These are phyloP conservation scores for Pygoscelis antarcticus DNA, from an alignment of 2,113 vertebrate genomes.

Conservation along the genomic window DNA sequence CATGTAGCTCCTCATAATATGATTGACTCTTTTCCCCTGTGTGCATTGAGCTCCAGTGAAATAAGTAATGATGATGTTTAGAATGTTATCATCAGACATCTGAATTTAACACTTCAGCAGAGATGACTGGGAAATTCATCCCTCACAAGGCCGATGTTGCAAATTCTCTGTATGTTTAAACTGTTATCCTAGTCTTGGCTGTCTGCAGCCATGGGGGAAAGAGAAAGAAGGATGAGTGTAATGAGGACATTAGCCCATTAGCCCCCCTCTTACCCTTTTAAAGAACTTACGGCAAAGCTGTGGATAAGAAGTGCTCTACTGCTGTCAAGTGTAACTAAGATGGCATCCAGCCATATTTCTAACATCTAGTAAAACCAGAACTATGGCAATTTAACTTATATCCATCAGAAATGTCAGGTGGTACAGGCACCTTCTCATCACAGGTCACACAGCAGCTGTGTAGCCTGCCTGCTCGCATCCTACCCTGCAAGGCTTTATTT, in stretches of 20 bases:
- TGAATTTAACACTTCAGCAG: background rate
- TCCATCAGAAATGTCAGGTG: background rate
- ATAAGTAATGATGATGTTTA: background rate
- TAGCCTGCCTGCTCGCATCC: background rate
- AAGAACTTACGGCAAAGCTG: background rate
- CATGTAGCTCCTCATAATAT: background rate
- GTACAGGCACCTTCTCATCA: background rate
- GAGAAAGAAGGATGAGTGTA: background rate
- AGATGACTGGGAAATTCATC: background rate
- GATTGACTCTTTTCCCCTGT: background rate
- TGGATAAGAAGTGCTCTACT: background rate
- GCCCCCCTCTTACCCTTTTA: background rate
- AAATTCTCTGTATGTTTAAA: background rate
- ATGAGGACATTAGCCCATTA: background rate
- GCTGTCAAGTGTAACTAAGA: background rate
- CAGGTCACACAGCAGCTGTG: background rate
- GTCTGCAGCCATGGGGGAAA: background rate
- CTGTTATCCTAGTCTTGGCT: background rate
- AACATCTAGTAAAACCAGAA: background rate
- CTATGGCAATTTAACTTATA: background rate
- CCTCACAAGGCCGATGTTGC: background rate
- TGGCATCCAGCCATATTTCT: background rate
- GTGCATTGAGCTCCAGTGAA: background rate
- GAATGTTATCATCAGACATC: background rate
- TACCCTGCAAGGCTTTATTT: background rate